Conservation (phyloP, 2,888 invertebrate genomes). For the Chymomyza amoena region DNA sequence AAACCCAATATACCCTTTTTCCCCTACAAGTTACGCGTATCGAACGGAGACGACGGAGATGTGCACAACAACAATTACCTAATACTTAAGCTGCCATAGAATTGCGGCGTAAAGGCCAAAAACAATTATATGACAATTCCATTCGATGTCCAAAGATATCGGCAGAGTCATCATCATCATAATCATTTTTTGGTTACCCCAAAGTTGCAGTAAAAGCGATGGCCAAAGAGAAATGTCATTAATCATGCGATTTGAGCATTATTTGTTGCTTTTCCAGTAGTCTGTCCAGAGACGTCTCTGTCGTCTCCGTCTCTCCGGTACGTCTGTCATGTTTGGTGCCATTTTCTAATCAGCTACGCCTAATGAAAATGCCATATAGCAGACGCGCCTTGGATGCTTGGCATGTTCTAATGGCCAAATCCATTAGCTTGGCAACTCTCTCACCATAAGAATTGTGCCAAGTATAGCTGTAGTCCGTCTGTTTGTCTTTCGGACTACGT, state of each 20-base stretch:
- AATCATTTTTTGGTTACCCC: not conserved
- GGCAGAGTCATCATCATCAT: not conserved
- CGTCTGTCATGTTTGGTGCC: slow-evolving; percentile 5
- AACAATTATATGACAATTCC: not conserved
- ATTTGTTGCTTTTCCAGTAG: slow-evolving; percentile 39
- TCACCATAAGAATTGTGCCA: slow-evolving; percentile 59
- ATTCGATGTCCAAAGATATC: not conserved
- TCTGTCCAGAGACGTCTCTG: too few relatives aligned
- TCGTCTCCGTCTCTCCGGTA: not conserved
- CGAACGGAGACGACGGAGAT: not conserved
- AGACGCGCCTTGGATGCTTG: slow-evolving; percentile 20
- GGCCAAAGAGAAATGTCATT: slow-evolving; percentile 42
- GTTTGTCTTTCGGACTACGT: slow-evolving; percentile 18
- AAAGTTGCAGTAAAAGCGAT: not conserved
- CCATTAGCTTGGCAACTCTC: slow-evolving; percentile 16
- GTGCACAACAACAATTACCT: not conserved
- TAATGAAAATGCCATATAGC: slow-evolving; percentile 17
- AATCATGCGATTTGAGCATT: slow-evolving; percentile 45
- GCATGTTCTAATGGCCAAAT: slow-evolving; percentile 49
- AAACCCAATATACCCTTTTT: too few relatives aligned
- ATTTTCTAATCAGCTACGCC: slow-evolving; percentile 10
- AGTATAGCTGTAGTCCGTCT: slow-evolving; percentile 19
- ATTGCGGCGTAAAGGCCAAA: not conserved
- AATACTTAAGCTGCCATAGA: not conserved
- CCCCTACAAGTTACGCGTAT: too few relatives aligned